A percentile compares a stretch with the other conserved stretches of the same genome.
These are phyloP conservation scores for Lutjanus argentimaculatus DNA, from an alignment of 2,797 vertebrate genomes.

Conservation along the genomic window DNA sequence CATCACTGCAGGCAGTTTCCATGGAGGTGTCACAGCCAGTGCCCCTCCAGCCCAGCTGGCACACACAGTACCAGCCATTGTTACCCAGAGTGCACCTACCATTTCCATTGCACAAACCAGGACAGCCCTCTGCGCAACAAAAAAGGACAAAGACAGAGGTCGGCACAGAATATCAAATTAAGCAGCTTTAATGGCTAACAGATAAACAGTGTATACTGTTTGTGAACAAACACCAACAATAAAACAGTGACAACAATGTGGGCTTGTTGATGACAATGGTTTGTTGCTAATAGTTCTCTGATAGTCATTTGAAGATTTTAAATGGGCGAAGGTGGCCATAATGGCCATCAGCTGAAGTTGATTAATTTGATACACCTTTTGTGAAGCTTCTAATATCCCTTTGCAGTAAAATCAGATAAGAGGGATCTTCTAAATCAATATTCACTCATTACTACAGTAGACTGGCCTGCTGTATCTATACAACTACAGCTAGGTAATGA, in stretches of 20 bases:
- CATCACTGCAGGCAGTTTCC: slow-evolving; percentile 96
- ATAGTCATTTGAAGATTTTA: slow-evolving; percentile 41
- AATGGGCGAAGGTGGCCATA: slow-evolving; percentile 49
- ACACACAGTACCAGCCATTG: slow-evolving; percentile 98
- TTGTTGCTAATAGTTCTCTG: slow-evolving; percentile 25
- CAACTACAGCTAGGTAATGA: slow-evolving; percentile 48
- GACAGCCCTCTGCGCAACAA: slow-evolving; percentile 95
- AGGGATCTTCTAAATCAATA: slow-evolving; percentile 83
- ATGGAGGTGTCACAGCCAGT: slow-evolving; percentile 97
- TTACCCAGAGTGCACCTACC: slow-evolving; percentile 98
- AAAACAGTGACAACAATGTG: slow-evolving; percentile 22
- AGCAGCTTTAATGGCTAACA: slow-evolving; percentile 2
- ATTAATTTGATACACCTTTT: slow-evolving; percentile 82
- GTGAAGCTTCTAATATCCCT: slow-evolving; percentile 81
- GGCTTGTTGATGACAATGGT: slow-evolving; percentile 24
- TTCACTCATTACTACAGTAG: slow-evolving; percentile 80
- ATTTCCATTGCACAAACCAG: slow-evolving; percentile 97
- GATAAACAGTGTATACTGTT: neutral
- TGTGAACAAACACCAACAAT: slow-evolving; percentile 16
- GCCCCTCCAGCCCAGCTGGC: slow-evolving; percentile 99
- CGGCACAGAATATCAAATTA: slow-evolving; percentile 41
- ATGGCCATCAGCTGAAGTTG: slow-evolving; percentile 72
- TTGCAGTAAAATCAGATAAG: slow-evolving; percentile 78
- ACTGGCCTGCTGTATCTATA: slow-evolving; percentile 65
- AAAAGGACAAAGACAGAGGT: slow-evolving; percentile 72